phyloP scores from a whole-genome alignment of 2,888 invertebrate genomes.

The Hartigia nigra region DNA sequence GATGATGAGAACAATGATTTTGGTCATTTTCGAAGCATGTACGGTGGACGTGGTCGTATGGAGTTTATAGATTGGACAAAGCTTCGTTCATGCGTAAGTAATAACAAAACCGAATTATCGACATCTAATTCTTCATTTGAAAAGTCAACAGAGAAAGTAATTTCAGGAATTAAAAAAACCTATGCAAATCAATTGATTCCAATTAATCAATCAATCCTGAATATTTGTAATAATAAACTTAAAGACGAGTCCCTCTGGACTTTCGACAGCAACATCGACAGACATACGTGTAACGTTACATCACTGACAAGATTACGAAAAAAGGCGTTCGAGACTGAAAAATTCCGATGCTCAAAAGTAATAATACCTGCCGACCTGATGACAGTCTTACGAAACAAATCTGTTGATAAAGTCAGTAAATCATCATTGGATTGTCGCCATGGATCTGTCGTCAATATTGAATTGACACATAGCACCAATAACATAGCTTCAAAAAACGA shows the following conservation, averaged over 20 bases:
- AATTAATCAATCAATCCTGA: not conserved
- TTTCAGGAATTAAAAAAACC: not conserved
- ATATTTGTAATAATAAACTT: not conserved
- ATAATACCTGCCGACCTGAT: not conserved
- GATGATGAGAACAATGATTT: slow-evolving; percentile 11
- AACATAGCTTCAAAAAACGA: not conserved
- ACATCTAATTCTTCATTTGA: not conserved
- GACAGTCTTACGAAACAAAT: not conserved
- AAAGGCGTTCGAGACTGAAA: not conserved
- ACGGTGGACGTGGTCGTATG: slow-evolving; percentile 26
- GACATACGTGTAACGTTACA: not conserved
- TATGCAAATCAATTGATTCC: not conserved
- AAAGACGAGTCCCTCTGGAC: slow-evolving; percentile 14
- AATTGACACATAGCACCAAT: not conserved
- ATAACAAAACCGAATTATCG: not conserved
- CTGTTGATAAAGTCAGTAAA: not conserved
- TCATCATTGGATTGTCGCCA: not conserved
- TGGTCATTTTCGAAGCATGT: slow-evolving; percentile 21
- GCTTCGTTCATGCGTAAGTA: slow-evolving; percentile 1
- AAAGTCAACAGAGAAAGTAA: not conserved
- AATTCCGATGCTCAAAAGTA: not conserved
- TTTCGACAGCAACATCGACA: slow-evolving; percentile 26
- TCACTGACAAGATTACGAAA: slow-evolving; percentile 6
- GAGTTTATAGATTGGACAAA: slow-evolving; percentile 25
- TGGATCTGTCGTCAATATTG: not conserved